phyloP scores from a whole-genome alignment of 2,113 vertebrate genomes.

The Istiophorus platypterus region DNA sequence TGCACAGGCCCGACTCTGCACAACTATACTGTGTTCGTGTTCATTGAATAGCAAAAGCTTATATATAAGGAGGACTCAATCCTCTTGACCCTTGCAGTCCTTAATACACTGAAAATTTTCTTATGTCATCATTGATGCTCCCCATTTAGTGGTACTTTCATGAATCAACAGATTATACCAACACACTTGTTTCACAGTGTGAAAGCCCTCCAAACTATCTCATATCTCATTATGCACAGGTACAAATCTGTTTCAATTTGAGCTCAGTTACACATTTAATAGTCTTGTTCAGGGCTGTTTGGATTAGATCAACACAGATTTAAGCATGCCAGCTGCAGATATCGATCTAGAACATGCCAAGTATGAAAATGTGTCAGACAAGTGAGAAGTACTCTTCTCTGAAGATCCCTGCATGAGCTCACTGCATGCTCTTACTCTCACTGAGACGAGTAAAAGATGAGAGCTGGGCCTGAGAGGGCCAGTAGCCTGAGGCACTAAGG shows the following conservation, averaged over 20 bases:
- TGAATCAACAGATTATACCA: neutral
- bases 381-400: slow-evolving; percentile 56
- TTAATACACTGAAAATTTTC: slow-evolving; percentile 13
- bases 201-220: neutral
- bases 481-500: slow-evolving; percentile 67
- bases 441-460: slow-evolving; percentile 67
- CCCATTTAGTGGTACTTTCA: neutral
- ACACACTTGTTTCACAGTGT: neutral
- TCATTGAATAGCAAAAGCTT: slow-evolving; percentile 27
- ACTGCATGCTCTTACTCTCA: slow-evolving; percentile 58
- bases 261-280: slow-evolving; percentile 39
- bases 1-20: slow-evolving; percentile 25
- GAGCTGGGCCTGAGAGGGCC: slow-evolving; percentile 66
- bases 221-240: slow-evolving; percentile 6
- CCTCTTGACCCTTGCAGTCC: neutral
- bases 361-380: slow-evolving; percentile 73
- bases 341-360: slow-evolving; percentile 68
- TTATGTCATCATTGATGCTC: neutral
- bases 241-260: slow-evolving; percentile 10
- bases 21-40: slow-evolving; percentile 20
- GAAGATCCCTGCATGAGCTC: slow-evolving; percentile 55
- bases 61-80: slow-evolving; percentile 1
- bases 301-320: slow-evolving; percentile 59
- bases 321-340: slow-evolving; percentile 45
- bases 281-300: slow-evolving; percentile 51